phyloP scores from a whole-genome alignment of 2,797 vertebrate genomes.

The Chiloscyllium punctatum region DNA sequence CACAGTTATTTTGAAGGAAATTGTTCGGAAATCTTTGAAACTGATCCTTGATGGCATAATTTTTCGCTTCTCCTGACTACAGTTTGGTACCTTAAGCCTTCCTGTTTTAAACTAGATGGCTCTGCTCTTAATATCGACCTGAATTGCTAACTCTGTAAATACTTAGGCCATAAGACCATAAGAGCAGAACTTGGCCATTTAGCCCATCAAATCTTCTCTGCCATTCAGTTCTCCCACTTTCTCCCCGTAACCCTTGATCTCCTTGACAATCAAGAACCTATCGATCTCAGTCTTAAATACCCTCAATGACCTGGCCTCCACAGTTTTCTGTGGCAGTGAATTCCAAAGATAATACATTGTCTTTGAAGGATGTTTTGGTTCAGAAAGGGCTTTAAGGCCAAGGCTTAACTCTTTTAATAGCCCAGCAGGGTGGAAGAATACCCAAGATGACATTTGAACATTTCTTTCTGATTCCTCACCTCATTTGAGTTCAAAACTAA shows the following conservation, averaged over 20 bases:
- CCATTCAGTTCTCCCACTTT: too few species aligned
- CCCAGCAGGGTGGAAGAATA: not conserved
- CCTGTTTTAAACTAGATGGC: not conserved
- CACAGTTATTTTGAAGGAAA: not conserved
- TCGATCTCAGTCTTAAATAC: too few species aligned
- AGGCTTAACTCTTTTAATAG: not conserved
- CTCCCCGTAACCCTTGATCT: too few species aligned
- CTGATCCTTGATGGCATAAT: not conserved
- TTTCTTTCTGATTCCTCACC: not conserved
- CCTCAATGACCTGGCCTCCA: too few species aligned
- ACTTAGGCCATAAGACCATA: not conserved
- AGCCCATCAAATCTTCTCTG: too few species aligned
- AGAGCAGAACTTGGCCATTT: too few species aligned
- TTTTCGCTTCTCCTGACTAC: not conserved
- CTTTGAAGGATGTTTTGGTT: not conserved
- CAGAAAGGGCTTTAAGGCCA: not conserved
- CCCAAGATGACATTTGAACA: not conserved
- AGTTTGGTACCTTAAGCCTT: not conserved
- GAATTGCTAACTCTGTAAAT: not conserved
- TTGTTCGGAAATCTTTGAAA: not conserved
- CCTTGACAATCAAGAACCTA: too few species aligned
- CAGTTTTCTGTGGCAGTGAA: too few species aligned
- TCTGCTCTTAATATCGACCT: not conserved
- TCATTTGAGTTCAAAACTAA: not conserved
- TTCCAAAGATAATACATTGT: not conserved